These are phyloP conservation scores for Helicoverpa assulta DNA, from an alignment of 2,888 invertebrate genomes.

Conservation along the genomic window DNA sequence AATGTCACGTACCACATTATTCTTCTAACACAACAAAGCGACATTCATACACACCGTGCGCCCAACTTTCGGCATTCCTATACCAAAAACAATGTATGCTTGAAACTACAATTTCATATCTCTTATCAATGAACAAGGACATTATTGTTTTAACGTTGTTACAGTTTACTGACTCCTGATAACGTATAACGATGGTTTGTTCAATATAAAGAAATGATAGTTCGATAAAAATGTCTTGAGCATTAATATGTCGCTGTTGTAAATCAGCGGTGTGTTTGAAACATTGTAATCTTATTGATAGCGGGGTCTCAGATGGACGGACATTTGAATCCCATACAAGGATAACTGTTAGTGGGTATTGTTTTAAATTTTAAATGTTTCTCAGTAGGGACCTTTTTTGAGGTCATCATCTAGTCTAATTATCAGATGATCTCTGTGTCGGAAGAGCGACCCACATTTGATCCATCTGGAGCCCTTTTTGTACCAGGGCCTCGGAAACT, in stretches of 20 bases:
- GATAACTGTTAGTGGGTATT: background rate
- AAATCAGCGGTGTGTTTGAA: background rate
- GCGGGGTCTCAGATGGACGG: too few species aligned
- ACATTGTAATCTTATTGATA: background rate
- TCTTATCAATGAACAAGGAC: background rate
- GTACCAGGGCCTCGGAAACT: too few species aligned
- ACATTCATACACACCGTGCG: background rate
- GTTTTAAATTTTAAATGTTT: too few species aligned
- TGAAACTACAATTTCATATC: background rate
- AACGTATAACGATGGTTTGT: background rate
- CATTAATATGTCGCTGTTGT: background rate
- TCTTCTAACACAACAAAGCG: background rate
- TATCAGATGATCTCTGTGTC: too few species aligned
- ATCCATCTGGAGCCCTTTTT: too few species aligned
- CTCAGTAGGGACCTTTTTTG: too few species aligned
- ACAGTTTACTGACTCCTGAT: background rate
- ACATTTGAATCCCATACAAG: background rate
- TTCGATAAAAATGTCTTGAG: background rate
- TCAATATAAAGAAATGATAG: slow-evolving; percentile 1
- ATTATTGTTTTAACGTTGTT: background rate
- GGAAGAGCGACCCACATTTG: too few species aligned
- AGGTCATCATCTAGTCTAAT: too few species aligned
- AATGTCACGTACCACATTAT: background rate
- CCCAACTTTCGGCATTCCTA: background rate
- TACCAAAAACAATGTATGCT: background rate